Percentiles rank a stretch among this genome's conserved stretches.
Evolutionary conservation across 35 echinoderm and acorn worm genomes (phyloP).

Genomic region (Ptychodera flava): DNA sequence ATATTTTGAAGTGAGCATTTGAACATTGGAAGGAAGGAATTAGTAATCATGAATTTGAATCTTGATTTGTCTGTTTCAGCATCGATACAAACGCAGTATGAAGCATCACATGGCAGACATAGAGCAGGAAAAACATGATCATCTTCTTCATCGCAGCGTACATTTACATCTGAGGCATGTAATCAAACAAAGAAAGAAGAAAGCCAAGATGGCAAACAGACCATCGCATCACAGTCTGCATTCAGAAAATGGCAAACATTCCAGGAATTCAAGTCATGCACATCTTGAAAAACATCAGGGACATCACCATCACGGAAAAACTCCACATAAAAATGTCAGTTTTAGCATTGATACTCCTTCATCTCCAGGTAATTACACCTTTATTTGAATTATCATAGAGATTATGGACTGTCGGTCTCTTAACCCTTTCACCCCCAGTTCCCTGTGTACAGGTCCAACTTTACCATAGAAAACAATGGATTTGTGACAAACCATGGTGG

Average conservation of each 20-base stretch:
- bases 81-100: not conserved
- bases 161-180: not conserved
- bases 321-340: conserved; percentile 1
- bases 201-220: not conserved
- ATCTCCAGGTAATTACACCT: too few relatives aligned
- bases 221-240: not conserved
- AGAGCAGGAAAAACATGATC: not conserved
- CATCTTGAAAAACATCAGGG: not conserved
- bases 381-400: too few relatives aligned
- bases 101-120: not conserved
- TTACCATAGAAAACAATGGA: too few relatives aligned
- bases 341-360: not conserved
- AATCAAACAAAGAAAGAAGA: not conserved
- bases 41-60: too few relatives aligned
- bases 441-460: too few relatives aligned
- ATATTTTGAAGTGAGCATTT: too few relatives aligned
- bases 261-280: not conserved
- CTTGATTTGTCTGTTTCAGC: not conserved
- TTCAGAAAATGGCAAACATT: too few relatives aligned
- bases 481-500: too few relatives aligned
- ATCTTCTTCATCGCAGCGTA: not conserved
- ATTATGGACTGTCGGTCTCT: too few relatives aligned
- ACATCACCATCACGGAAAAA: not conserved
- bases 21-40: too few relatives aligned
- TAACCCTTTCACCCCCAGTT: too few relatives aligned